Base-by-base conservation (phyloP, 2,888 invertebrate species). In the Epirrita christyi region DNA sequence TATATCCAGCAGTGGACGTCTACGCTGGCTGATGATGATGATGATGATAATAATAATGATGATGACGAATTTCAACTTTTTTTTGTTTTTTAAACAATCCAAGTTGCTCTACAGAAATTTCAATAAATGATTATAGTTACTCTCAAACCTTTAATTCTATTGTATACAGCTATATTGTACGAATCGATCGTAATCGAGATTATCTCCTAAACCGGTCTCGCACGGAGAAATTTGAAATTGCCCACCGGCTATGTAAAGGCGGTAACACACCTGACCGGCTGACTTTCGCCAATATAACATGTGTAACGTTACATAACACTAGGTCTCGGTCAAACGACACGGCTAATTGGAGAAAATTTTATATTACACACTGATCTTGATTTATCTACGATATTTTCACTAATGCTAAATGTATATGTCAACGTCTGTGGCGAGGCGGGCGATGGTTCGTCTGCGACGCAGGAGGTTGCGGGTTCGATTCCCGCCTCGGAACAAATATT, bases 271-370 rank as follows among this genome's bases (percentile, higher is more conserved):
- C 46, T 51, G 59, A 59, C 55, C 50, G 28, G 45, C 46, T 73
- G 70, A 77, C 85, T 87, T 86, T 88, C 87, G 79, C 83, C 74
- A 60, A 70, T 71, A 75, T 74, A 77, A 76, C 76, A 81, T 71
- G 66, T 70, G 73, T 73, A 64, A 66, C 56, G 68, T 87, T 85
- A 80, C 75, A 72, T 83, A 88, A 88, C 68, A 59, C 69, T 68
- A 82, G 88, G 87, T 87, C 88, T 88, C 78, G 88, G 87, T 79
- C 88, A 85, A 59, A 67, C 78, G 83, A 81, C 81, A 81, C 70
- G 66, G 60, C 58, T 55, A 61, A 59, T 59, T 56, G 55, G 75
- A 71, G 77, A 79, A 75, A 75, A 72, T 76, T 71, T 59, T 37
- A 56, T 61, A 4, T 3, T 21, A 21, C 21, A 21, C 62, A 63